These are phyloP conservation scores for Plodia interpunctella DNA, from an alignment of 1,140 invertebrate species.

Conservation along the genomic window DNA sequence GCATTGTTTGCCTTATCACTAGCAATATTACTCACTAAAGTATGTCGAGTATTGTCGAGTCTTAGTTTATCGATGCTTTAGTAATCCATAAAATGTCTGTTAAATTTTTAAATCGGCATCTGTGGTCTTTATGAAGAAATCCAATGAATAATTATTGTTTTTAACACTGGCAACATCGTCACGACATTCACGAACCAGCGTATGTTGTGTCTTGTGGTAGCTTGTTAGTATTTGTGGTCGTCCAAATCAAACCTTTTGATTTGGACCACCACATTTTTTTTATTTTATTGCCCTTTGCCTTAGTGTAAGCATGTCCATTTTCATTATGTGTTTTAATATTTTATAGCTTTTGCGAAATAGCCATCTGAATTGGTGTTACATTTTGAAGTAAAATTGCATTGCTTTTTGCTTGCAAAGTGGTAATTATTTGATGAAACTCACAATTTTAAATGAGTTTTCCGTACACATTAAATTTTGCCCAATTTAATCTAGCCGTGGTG, in stretches of 20 bases:
- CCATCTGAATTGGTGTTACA: not conserved
- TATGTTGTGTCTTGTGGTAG: not conserved
- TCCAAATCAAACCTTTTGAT: too few species aligned
- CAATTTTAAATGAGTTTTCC: too few species aligned
- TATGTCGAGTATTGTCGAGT: too few species aligned
- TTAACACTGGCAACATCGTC: slow-evolving; percentile 21
- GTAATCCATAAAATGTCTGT: too few species aligned
- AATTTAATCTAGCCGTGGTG: too few species aligned
- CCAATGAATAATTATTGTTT: slow-evolving; percentile 14
- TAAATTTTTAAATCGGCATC: not conserved
- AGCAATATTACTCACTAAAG: slow-evolving; percentile 6
- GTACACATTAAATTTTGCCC: too few species aligned
- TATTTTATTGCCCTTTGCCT: not conserved
- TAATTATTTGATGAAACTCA: too few species aligned
- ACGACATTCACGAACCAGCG: slow-evolving; percentile 22
- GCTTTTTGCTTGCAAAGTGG: too few species aligned
- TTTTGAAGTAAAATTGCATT: not conserved
- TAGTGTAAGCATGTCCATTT: not conserved
- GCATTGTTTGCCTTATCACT: too few species aligned
- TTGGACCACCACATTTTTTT: too few species aligned
- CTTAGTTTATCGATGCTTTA: too few species aligned
- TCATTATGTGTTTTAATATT: not conserved
- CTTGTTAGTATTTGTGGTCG: not conserved
- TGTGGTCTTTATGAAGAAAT: slow-evolving; percentile 43
- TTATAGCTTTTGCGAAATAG: not conserved